Percentiles rank a stretch among this genome's conserved stretches.
These are phyloP conservation scores for Trichogramma evanescens DNA, from an alignment of 2,888 invertebrate species.

Conservation along the genomic window DNA sequence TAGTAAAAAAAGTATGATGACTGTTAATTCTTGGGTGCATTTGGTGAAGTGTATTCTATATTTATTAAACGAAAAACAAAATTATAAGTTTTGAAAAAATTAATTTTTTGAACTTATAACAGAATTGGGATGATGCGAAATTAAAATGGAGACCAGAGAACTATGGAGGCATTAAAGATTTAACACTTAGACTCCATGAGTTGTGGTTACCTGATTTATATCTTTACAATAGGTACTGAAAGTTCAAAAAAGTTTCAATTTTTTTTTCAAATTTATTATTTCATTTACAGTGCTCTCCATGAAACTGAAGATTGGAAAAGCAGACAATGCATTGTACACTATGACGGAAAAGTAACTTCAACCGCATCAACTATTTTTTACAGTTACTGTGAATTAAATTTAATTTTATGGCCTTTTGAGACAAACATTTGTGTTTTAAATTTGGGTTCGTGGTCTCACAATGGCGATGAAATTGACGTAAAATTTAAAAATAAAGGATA, in stretches of 20 bases:
- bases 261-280: background rate
- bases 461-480: conserved; percentile 55
- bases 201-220: conserved; percentile 74
- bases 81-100: too few relatives aligned
- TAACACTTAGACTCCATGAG: conserved; percentile 62
- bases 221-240: conserved; percentile 58
- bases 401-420: conserved; percentile 71
- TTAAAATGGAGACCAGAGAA: conserved; percentile 63
- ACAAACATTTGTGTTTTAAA: conserved; percentile 59
- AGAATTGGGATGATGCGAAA: conserved; percentile 71
- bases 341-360: conserved; percentile 56
- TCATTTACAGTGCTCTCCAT: conserved; percentile 50
- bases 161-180: conserved; percentile 57
- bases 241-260: background rate
- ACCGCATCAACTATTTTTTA: conserved; percentile 63
- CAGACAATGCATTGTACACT: conserved; percentile 50
- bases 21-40: conserved; percentile 17
- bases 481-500: conserved; percentile 10
- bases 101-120: conserved; percentile 13
- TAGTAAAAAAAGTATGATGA: conserved; percentile 12
- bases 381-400: conserved; percentile 58
- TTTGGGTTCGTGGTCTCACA: conserved; percentile 68
- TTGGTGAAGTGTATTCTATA: conserved; percentile 11
- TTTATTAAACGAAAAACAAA: background rate
- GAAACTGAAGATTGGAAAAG: conserved; percentile 54